Conservation (phyloP, 2,797 vertebrate genomes). For the Gephyroberyx darwinii region DNA sequence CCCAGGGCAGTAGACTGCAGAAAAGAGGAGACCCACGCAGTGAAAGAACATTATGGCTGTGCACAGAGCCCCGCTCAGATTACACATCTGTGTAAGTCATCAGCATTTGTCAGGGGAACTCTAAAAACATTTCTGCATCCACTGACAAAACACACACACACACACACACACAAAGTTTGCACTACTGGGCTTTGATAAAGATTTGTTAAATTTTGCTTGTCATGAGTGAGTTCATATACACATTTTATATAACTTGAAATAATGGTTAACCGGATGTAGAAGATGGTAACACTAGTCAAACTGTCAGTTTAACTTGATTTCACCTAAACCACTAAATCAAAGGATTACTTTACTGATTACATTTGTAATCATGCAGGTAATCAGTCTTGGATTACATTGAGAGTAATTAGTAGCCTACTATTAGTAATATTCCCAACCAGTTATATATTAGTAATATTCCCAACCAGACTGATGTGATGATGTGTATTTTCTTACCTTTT, state of each 20-base stretch:
- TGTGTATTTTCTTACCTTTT: slow-evolving; percentile 61
- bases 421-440: not conserved
- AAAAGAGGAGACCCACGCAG: slow-evolving; percentile 3
- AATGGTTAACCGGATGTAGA: not conserved
- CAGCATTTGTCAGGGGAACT: slow-evolving; percentile 73
- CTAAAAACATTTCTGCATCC: slow-evolving; percentile 76
- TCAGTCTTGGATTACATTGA: not conserved
- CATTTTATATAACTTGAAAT: not conserved
- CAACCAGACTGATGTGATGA: not conserved
- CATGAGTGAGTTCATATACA: no score
- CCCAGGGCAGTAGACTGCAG: slow-evolving; percentile 9
- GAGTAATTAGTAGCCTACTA: not conserved
- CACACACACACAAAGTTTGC: slow-evolving; percentile 10
- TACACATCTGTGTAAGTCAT: slow-evolving; percentile 85
- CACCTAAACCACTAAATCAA: not conserved
- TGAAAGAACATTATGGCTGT: slow-evolving; percentile 46
- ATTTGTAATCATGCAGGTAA: not conserved
- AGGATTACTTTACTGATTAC: not conserved
- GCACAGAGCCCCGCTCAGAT: slow-evolving; percentile 68
- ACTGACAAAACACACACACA: slow-evolving; percentile 57
- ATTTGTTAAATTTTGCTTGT: not conserved
- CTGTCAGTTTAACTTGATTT: not conserved
- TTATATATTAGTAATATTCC: not conserved
- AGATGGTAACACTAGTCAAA: not conserved
- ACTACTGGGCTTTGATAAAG: not conserved